Evolutionary conservation across 23 tunicate species (phyloP).

Genomic region (Botrylloides violaceus): DNA sequence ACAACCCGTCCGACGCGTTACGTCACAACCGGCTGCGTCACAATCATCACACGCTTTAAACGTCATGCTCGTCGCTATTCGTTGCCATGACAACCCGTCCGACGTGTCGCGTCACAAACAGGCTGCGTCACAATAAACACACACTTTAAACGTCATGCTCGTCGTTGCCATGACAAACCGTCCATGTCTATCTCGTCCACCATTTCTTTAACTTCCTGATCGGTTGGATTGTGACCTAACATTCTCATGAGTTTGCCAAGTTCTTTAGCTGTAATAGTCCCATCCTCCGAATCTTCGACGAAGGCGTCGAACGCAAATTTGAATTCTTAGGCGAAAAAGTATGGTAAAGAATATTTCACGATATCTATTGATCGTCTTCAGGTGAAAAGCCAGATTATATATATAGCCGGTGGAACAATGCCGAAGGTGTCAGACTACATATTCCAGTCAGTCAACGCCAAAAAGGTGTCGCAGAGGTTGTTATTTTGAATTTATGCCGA

Average conservation of each 20-base stretch:
- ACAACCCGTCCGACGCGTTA: too few relatives aligned
- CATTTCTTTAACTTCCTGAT: conserved; percentile 34
- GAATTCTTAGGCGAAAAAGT: conserved; percentile 15
- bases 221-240: conserved; percentile 32
- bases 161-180: conserved; percentile 24
- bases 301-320: conserved; percentile 24
- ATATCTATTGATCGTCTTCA: background rate
- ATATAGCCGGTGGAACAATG: background rate
- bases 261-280: conserved; percentile 25
- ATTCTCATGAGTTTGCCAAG: conserved; percentile 19
- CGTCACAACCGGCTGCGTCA: too few relatives aligned
- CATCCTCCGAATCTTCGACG: conserved; percentile 35
- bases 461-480: too few relatives aligned
- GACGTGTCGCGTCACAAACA: too few relatives aligned
- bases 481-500: too few relatives aligned
- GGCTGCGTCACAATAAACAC: too few relatives aligned
- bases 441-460: too few relatives aligned
- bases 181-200: conserved; percentile 33
- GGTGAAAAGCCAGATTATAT: background rate
- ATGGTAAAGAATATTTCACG: background rate
- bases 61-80: too few relatives aligned
- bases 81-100: too few relatives aligned
- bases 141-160: too few relatives aligned
- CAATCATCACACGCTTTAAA: too few relatives aligned
- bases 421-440: too few relatives aligned